phyloP scores from a whole-genome alignment of 2,797 vertebrate species.

The Leuciscus waleckii region DNA sequence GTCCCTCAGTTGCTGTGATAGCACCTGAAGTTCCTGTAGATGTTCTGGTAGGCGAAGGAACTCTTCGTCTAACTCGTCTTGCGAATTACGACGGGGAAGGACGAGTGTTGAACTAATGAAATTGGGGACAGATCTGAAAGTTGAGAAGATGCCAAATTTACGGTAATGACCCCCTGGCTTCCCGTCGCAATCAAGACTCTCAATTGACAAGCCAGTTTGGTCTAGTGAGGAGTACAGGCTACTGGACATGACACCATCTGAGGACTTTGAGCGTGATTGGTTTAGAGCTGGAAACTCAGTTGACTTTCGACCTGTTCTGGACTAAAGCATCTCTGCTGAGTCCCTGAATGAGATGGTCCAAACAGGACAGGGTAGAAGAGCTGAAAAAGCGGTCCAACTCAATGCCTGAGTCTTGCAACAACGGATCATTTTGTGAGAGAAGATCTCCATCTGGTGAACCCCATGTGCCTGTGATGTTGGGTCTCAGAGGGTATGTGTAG shows the following conservation, averaged over 20 bases:
- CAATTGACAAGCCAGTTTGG: slow-evolving; percentile 61
- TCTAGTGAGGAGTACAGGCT: slow-evolving; percentile 58
- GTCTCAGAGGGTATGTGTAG: slow-evolving; percentile 91
- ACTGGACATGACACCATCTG: slow-evolving; percentile 60
- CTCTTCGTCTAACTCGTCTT: slow-evolving; percentile 82
- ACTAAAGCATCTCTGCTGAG: not conserved
- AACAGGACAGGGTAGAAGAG: slow-evolving; percentile 64
- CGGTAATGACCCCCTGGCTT: slow-evolving; percentile 36
- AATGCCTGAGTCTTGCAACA: slow-evolving; percentile 89
- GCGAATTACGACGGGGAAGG: slow-evolving; percentile 65
- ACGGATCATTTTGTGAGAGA: slow-evolving; percentile 63
- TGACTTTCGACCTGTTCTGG: slow-evolving; percentile 44
- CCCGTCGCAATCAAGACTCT: slow-evolving; percentile 60
- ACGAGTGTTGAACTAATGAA: slow-evolving; percentile 67
- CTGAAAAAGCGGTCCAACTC: slow-evolving; percentile 82
- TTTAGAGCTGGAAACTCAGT: slow-evolving; percentile 53
- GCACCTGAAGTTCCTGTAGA: slow-evolving; percentile 82
- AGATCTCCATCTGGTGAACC: slow-evolving; percentile 41
- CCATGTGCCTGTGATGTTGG: slow-evolving; percentile 70
- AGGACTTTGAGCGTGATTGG: slow-evolving; percentile 57
- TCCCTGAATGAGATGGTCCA: slow-evolving; percentile 55
- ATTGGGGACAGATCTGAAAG: slow-evolving; percentile 31
- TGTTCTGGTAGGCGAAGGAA: slow-evolving; percentile 85
- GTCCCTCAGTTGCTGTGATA: slow-evolving; percentile 81
- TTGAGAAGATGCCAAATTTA: slow-evolving; percentile 49